A percentile compares a stretch with the other conserved stretches of the same genome.
Evolutionary conservation across 1,140 invertebrate species (phyloP).

Genomic region (Cyclina sinensis): DNA sequence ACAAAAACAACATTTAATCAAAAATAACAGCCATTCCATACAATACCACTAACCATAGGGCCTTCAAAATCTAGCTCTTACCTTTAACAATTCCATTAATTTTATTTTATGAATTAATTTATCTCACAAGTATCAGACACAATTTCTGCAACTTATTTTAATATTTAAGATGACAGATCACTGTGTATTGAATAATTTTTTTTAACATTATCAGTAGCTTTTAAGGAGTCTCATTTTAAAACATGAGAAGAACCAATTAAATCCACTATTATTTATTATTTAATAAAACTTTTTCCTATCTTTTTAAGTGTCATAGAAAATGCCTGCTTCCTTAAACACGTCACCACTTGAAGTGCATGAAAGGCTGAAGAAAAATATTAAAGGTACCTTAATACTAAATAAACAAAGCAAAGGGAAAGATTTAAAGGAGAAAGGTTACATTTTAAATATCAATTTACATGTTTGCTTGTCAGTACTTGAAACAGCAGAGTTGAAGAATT

Average conservation of each 20-base stretch:
- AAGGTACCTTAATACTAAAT: conserved; percentile 60
- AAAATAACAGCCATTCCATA: conserved; percentile 73
- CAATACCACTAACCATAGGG: conserved; percentile 48
- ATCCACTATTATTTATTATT: not conserved
- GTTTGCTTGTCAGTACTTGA: conserved; percentile 31
- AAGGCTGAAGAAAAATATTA: conserved; percentile 54
- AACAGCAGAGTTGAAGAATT: conserved; percentile 1
- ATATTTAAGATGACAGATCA: not conserved
- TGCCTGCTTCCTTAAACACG: conserved; percentile 23
- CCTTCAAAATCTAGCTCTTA: conserved; percentile 58
- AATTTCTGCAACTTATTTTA: too few relatives aligned
- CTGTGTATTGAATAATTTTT: too few relatives aligned
- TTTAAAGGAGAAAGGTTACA: conserved; percentile 48
- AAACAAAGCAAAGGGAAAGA: conserved; percentile 67
- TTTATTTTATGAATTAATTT: too few relatives aligned
- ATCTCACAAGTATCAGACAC: too few relatives aligned
- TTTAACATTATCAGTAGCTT: too few relatives aligned
- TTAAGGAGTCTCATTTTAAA: too few relatives aligned
- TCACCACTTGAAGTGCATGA: conserved; percentile 41
- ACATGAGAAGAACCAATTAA: not conserved
- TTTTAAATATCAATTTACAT: conserved; percentile 42
- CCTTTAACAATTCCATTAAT: not conserved
- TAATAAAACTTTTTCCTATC: not conserved
- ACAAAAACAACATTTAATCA: conserved; percentile 84
- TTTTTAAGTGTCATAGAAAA: conserved; percentile 15